Percentiles rank a stretch among this genome's conserved stretches.
Conservation (phyloP, 2,113 vertebrate species). For the Arenaria interpres region DNA sequence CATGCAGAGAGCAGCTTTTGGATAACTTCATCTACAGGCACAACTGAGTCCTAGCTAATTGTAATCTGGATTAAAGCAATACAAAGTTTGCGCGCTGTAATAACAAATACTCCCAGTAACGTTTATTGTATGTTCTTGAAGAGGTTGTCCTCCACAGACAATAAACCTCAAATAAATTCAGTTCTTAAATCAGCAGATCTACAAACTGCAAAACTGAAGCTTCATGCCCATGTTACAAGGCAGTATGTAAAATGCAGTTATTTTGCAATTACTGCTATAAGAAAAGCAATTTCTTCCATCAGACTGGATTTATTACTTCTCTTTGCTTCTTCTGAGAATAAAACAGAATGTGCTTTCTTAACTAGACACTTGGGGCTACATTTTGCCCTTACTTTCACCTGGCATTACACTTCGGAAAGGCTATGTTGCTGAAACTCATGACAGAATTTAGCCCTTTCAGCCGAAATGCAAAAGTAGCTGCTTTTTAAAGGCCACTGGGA, state of each 20-base stretch:
- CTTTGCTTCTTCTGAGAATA: not conserved
- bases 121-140: not conserved
- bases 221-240: not conserved
- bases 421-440: not conserved
- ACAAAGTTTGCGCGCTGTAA: not conserved
- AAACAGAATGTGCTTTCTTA: not conserved
- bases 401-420: not conserved
- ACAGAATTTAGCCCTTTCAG: not conserved
- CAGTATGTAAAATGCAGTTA: not conserved
- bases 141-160: not conserved
- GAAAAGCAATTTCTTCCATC: not conserved
- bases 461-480: not conserved
- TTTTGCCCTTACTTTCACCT: not conserved
- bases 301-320: not conserved
- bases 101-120: not conserved
- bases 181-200: not conserved
- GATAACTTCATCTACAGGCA: not conserved
- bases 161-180: not conserved
- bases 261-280: not conserved
- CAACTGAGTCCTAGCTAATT: not conserved
- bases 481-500: not conserved
- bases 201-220: not conserved
- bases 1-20: not conserved
- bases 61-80: not conserved
- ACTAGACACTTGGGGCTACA: not conserved